Percentiles rank a stretch among this genome's conserved stretches.
These are phyloP conservation scores for Chrysaora quinquecirrha DNA, from an alignment of 30 jellyfish, hydroid and myxozoan genomes.

Conservation along the genomic window DNA sequence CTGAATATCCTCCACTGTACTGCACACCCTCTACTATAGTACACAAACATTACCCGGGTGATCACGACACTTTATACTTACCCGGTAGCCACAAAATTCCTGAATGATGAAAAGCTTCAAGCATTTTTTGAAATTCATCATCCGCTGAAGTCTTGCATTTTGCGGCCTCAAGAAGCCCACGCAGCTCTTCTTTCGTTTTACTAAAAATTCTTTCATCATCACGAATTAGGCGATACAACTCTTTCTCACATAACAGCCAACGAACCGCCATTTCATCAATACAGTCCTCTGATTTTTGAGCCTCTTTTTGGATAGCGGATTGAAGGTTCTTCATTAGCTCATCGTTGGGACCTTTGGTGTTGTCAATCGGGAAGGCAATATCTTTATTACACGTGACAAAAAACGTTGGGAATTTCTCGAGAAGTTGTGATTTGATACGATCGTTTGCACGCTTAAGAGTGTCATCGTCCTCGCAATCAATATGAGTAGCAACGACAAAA, in stretches of 20 bases:
- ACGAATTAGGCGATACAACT: not conserved
- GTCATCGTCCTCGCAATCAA: slow-evolving; percentile 4
- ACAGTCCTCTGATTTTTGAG: not conserved
- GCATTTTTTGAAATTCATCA: slow-evolving; percentile 11
- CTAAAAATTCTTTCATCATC: slow-evolving; percentile 5
- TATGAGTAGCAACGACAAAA: slow-evolving; percentile 35
- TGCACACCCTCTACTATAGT: too few relatives aligned
- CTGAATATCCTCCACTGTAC: too few relatives aligned
- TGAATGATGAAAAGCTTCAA: slow-evolving; percentile 23
- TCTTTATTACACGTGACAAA: not conserved
- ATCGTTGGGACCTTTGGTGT: slow-evolving; percentile 45
- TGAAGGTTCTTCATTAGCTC: not conserved
- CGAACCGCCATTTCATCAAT: slow-evolving; percentile 7
- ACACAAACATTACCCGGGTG: too few relatives aligned
- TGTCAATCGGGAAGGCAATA: slow-evolving; percentile 27
- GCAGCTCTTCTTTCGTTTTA: slow-evolving; percentile 10
- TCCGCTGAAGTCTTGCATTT: not conserved
- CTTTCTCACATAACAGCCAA: slow-evolving; percentile 36
- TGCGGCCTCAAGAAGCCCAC: not conserved
- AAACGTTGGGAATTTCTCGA: slow-evolving; percentile 2
- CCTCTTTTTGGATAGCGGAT: not conserved
- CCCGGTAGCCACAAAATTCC: slow-evolving; percentile 62
- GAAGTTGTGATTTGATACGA: not conserved
- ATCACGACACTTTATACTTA: too few relatives aligned
- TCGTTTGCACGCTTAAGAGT: slow-evolving; percentile 8